phyloP scores from a whole-genome alignment of 2,888 invertebrate genomes.

The Hyles lineata region DNA sequence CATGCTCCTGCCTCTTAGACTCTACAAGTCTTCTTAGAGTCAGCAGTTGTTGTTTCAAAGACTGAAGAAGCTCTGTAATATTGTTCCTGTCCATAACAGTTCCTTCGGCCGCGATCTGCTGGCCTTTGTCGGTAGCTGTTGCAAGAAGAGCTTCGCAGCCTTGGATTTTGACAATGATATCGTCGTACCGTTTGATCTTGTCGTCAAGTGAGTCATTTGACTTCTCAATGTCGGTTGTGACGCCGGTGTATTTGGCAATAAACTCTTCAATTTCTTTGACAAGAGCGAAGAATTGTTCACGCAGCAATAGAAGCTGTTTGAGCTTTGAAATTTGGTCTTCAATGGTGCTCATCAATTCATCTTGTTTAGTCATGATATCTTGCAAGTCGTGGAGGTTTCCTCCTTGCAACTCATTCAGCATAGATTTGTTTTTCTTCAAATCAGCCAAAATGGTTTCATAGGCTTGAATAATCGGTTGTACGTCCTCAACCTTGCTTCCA shows the following conservation, averaged over 20 bases:
- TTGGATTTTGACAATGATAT: slow-evolving; percentile 93
- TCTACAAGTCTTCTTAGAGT: slow-evolving; percentile 92
- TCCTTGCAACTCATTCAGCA: slow-evolving; percentile 90
- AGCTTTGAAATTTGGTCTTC: slow-evolving; percentile 94
- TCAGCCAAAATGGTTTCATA: slow-evolving; percentile 92
- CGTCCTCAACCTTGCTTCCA: slow-evolving; percentile 94
- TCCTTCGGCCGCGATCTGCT: slow-evolving; percentile 96
- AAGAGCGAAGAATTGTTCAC: slow-evolving; percentile 95
- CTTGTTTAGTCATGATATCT: slow-evolving; percentile 91
- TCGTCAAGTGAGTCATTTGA: slow-evolving; percentile 93
- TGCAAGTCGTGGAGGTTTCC: slow-evolving; percentile 92
- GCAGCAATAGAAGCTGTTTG: slow-evolving; percentile 90
- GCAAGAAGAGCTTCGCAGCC: slow-evolving; percentile 95
- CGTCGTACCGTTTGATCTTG: slow-evolving; percentile 94
- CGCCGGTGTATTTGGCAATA: slow-evolving; percentile 93
- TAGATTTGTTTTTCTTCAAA: slow-evolving; percentile 90
- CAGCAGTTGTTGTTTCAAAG: slow-evolving; percentile 92
- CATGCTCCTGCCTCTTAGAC: slow-evolving; percentile 93
- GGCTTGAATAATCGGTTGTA: slow-evolving; percentile 91
- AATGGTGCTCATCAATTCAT: slow-evolving; percentile 92
- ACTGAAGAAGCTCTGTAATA: slow-evolving; percentile 94
- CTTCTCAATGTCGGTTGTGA: slow-evolving; percentile 93
- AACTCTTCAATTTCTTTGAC: slow-evolving; percentile 95
- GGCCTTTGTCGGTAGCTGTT: slow-evolving; percentile 95
- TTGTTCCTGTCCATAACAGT: slow-evolving; percentile 94